Base-by-base conservation (phyloP, 2,113 vertebrate species). In the Uria lomvia region DNA sequence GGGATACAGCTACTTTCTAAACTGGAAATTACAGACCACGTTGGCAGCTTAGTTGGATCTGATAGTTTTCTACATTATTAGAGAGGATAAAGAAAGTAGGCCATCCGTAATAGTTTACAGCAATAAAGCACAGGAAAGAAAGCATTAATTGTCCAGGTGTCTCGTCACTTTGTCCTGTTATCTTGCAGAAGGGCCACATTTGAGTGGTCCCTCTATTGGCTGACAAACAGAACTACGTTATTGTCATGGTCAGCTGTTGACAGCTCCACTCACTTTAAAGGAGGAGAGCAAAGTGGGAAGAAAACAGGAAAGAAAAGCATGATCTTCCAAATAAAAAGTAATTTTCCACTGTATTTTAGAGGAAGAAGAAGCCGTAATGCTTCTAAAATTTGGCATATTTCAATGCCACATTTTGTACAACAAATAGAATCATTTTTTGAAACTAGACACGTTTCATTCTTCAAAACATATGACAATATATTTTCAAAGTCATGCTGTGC, bases 81-180 rank as follows among this genome's bases (percentile, higher is more conserved):
- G 45, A 80, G 66, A 93, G 27, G 42, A 83, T 89, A 95, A 96
- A 75, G 92, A 92, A 97, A 97, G 56, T 97, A 92, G 97, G 96
- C 94, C 93, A 93, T 78, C 59, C 1, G 2, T 66, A 96, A 87
- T 66, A 80, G 79, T 92, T 92, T 95, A 81, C 53, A 56, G 86
- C 76, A 92, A 88, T 50, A 89, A 94, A 95, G 36, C 30, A 73
- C 16, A 70, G 55, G 52, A 95, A 91, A 94, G 68, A 94, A 93
- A 89, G 47, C 18, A 62, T 23, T 73, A 45, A 89, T 83, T 94
- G 78, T 94, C 70, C 21, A 1, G 81, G 36, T 47, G 45, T 79
- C 53, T 89, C 5, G 0, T 20, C 32, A 18, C 14, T 83, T 91
- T 27, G 84, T 53, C 45, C 11, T 47, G 15, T 78, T 90, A 68